Conservation (phyloP, 2,113 vertebrate genomes). For the Eonycteris spelaea region DNA sequence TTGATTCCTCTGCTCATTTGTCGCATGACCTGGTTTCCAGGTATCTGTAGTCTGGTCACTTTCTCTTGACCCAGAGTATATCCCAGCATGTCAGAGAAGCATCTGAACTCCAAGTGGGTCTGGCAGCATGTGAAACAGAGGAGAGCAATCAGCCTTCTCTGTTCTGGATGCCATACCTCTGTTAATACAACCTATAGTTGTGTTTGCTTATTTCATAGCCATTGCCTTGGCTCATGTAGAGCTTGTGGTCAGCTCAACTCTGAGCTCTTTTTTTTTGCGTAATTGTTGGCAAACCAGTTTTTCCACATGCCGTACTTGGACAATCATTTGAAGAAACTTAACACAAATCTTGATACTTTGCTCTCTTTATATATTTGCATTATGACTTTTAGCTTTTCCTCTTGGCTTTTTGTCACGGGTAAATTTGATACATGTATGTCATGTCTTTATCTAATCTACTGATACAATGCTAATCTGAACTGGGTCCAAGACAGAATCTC, state of each 20-base stretch:
- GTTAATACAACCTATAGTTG: neutral
- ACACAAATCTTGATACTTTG: neutral
- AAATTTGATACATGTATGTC: neutral
- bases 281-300: constrained; percentile 34
- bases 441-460: neutral
- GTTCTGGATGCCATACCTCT: neutral
- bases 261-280: neutral
- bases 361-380: constrained; percentile 11
- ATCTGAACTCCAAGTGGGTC: neutral
- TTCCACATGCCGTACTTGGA: constrained; percentile 1
- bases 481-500: neutral
- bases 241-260: neutral
- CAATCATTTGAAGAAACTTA: constrained; percentile 31
- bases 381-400: constrained; percentile 8
- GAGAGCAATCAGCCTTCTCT: neutral
- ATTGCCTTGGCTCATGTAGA: neutral
- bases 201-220: neutral
- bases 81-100: neutral
- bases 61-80: neutral
- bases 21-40: neutral
- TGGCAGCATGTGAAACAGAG: neutral
- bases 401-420: neutral
- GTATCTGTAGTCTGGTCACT: neutral
- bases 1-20: neutral
- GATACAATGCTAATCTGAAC: neutral